Percentiles rank a stretch among this genome's conserved stretches.
These are phyloP conservation scores for Isichthys henryi DNA, from an alignment of 2,113 vertebrate genomes.

Conservation along the genomic window DNA sequence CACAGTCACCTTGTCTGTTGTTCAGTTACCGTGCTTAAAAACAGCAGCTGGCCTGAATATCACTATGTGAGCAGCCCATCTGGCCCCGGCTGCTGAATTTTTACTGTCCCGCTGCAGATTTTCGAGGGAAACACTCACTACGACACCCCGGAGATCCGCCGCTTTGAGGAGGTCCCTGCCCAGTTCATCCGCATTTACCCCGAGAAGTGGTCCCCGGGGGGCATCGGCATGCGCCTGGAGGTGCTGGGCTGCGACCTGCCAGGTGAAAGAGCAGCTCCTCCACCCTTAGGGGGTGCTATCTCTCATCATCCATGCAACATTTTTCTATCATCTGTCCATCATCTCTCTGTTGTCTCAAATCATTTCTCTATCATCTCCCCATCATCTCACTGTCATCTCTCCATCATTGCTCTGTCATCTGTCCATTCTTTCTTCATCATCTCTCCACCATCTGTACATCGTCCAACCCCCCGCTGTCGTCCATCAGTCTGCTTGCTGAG, in stretches of 20 bases:
- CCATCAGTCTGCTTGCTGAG: background rate
- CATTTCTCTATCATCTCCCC: background rate
- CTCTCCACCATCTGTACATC: background rate
- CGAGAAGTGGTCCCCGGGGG: conserved; percentile 89
- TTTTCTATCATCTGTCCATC: background rate
- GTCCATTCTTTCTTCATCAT: background rate
- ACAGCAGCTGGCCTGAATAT: background rate
- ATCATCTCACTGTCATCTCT: background rate
- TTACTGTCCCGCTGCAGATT: conserved; percentile 56
- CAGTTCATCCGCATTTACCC: conserved; percentile 86
- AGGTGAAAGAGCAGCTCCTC: conserved; percentile 57
- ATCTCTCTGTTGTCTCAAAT: background rate
- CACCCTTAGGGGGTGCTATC: background rate
- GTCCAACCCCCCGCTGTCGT: background rate
- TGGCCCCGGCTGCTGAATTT: background rate
- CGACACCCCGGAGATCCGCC: conserved; percentile 85
- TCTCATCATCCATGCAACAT: too few species aligned
- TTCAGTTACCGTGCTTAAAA: background rate
- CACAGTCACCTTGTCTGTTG: background rate
- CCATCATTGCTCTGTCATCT: background rate
- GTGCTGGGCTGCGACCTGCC: conserved; percentile 92
- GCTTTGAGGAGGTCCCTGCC: conserved; percentile 83
- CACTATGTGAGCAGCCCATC: background rate
- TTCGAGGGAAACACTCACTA: conserved; percentile 97
- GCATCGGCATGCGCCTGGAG: conserved; percentile 95